phyloP scores from a whole-genome alignment of 2,797 vertebrate genomes.

The Heteromormyrus szaboi region DNA sequence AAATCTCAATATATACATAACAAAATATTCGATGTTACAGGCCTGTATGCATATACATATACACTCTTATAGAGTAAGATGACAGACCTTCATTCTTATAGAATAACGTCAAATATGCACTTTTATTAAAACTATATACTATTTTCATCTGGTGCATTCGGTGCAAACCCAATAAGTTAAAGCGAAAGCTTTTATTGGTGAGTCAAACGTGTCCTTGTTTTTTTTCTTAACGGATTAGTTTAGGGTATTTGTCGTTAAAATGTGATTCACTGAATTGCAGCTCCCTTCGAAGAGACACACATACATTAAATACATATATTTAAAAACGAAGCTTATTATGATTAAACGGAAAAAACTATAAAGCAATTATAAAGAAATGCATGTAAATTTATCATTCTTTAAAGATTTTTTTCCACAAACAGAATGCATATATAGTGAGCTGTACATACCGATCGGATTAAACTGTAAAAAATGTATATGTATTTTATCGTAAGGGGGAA shows the following conservation, averaged over 20 bases:
- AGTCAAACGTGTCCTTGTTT: not conserved
- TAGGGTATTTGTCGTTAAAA: not conserved
- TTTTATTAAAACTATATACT: not conserved
- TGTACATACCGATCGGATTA: not conserved
- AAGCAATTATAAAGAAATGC: not conserved
- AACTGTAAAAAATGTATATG: not conserved
- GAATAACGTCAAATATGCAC: not conserved
- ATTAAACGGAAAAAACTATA: not conserved
- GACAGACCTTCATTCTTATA: not conserved
- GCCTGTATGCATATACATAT: not conserved
- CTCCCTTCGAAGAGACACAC: not conserved
- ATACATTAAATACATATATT: not conserved
- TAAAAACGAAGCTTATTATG: not conserved
- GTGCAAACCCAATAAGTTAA: not conserved
- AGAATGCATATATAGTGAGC: not conserved
- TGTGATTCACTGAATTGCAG: not conserved
- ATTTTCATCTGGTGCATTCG: not conserved
- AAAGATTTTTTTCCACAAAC: not conserved
- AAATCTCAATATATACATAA: slow-evolving; percentile 19
- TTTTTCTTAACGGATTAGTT: not conserved
- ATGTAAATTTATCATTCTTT: not conserved
- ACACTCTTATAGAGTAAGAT: not conserved
- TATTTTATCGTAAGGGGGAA: not conserved
- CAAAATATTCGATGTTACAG: not conserved
- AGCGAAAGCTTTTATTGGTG: not conserved